Base-by-base conservation (phyloP, 2,888 invertebrate genomes). In the Limnephilus rhombicus region DNA sequence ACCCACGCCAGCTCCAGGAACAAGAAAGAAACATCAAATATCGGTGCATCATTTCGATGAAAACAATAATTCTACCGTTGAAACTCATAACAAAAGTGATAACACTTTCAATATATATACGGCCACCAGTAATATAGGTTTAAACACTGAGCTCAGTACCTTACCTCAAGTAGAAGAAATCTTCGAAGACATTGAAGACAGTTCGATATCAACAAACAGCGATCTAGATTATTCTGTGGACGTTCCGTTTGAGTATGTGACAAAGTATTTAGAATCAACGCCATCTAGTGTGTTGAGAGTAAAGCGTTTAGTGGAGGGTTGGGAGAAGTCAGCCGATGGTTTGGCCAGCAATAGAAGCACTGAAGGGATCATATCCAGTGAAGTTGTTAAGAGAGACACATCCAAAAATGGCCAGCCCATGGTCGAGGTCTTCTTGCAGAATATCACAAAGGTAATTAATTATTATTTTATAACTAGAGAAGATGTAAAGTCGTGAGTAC, bases 1-100 rank as follows among this genome's bases (percentile, higher is more conserved):
- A 41, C 95, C 96, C 94, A 95, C 96, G 94, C 94, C 91, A 95
- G 95, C 92, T 95, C 95, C 94, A 95, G 81, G 83, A 18, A 18
- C 92, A n/a, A 80, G 92, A 91, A 93, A 92, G 82, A 93, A 92
- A 45, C 92, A 93, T 49, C 92, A 93, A 41, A 91, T 80, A 68
- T 89, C 80, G 13, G 34, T 24, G 31, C 88, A 89, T 15, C n/a
- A 53, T 18, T 18, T 49, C 29, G n/a, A 45, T 15, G 82, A 90
- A 45, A 93, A 90, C 29, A 88, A 86, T 3, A 80, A 37, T 68
- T n/a, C 31, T 29, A 29, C 3, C 13, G 24, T 85, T 5, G 85
- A 92, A 41, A 81, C 81, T 31, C 45, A 45, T 31, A 31, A 18
- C 29, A 49, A 87, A 18, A 87, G n/a, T 34, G 53, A 53, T 49